Evolutionary conservation across 53 echinoderm and acorn worm genomes (phyloP).

Genomic region (Astropecten irregularis): DNA sequence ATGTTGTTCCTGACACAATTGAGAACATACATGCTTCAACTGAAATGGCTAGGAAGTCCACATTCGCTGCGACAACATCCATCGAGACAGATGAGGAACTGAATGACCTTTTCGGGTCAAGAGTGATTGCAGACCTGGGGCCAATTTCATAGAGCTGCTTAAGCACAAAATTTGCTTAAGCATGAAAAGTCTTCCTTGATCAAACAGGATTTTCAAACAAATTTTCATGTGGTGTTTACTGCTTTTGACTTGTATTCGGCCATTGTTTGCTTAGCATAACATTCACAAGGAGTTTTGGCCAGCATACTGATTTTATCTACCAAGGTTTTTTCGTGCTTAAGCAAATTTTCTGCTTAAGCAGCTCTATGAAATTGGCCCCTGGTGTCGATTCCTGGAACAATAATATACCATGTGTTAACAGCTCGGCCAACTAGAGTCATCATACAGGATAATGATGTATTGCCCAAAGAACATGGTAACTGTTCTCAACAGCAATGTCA

Average conservation of each 20-base stretch:
- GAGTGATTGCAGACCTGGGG: neutral
- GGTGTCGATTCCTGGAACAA: constrained; percentile 5
- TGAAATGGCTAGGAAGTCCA: neutral
- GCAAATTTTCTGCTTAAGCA: too few species aligned
- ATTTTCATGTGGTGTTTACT: too few species aligned
- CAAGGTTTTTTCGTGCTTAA: too few species aligned
- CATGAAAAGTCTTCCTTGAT: too few species aligned
- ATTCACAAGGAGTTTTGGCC: too few species aligned
- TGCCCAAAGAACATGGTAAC: neutral
- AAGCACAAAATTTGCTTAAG: too few species aligned
- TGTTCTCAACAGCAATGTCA: neutral
- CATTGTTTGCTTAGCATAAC: too few species aligned
- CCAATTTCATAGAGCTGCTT: too few species aligned
- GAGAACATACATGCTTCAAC: constrained; percentile 6
- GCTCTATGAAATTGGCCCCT: too few species aligned
- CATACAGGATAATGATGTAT: neutral
- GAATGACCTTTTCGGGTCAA: neutral
- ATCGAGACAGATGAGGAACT: constrained; percentile 14
- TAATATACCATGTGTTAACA: neutral
- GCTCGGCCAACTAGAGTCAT: neutral
- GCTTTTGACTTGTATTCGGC: too few species aligned
- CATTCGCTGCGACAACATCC: neutral
- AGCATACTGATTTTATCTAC: too few species aligned
- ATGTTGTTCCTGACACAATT: constrained; percentile 28
- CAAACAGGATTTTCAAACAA: too few species aligned